Evolutionary conservation across 2,888 invertebrate genomes (phyloP), one percentile per base, ranked within the genome.

Genomic region (Tachystola acroxantha): DNA sequence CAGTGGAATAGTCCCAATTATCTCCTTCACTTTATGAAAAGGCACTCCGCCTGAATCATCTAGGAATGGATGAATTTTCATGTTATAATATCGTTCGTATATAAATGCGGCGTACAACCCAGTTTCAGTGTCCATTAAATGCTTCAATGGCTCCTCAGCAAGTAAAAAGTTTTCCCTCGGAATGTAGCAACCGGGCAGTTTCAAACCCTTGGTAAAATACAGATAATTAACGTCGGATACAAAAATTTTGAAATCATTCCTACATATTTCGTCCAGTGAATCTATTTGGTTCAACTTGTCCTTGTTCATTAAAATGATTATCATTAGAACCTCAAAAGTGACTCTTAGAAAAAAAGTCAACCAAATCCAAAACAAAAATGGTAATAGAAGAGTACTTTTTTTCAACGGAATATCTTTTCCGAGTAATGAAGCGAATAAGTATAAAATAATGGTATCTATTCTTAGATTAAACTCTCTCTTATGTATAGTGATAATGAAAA

Each of bases 281-380:
- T 34, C 14, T 7, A 39, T 39, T 34, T 39, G 34, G 12, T 34
- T 31, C 1, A 6, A 3, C 10, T 39, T 16, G 16, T 39, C 34
- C 30, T 26, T 31, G 12, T 39, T 29, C n/a, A 31, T 6, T 2
- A 39, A 14, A 11, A 19, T 10, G 4, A 10, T 19, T 11, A 31
- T 31, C n/a, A 34, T 28, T 7, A 34, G 13, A 2, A 30, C 39
- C 16, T 39, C 39, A 16, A 34, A 34, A 14, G 12, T 3, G 5
- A 19, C n/a, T 25, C 34, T 39, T 5, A 39, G 4, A 13, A 39
- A 39, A 30, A 39, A 34, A 10, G 26, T 9, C 7, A 39, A 25
- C 19, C 12, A 20, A 1, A 39, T 34, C 39, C 39, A 39, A n/a
- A 10, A 26, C 3, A 39, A 13, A 5, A 39, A 10, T 7, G 28